Base-by-base conservation (phyloP, 2,113 vertebrate genomes). In the Leucosticte australis region DNA sequence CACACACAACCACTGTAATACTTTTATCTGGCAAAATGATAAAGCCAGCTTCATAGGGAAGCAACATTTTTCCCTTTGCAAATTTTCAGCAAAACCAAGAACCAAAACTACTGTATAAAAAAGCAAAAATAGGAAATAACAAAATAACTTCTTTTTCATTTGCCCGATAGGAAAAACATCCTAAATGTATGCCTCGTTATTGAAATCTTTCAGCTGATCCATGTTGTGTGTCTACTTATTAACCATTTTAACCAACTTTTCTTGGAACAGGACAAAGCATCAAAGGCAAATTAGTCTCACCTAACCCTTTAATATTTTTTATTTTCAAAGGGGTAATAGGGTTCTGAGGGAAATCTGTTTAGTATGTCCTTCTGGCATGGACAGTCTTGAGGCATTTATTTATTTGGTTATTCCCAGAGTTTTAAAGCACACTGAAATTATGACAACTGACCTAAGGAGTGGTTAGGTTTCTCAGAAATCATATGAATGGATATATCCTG, bases 221-320 rank as follows among this genome's bases (percentile, higher is more conserved):
- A 23, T 47, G 21, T n/a, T 81, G 18, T 80, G 47, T 83, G 62
- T 85, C 87, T 89, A 24, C 41, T 94, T 81, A 46, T 33, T 65
- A 60, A 83, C 15, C 17, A 55, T 86, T 84, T 49, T 24, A 89
- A 68, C 41, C 37, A 84, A 7, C 28, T 69, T 80, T 69, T 22
- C 41, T 62, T 27, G 57, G 23, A 55, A 60, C 13, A 64, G 27
- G 27, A 53, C 21, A 78, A 86, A 89, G 9, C 11, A 41, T 89
- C 41, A 95, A 89, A 74, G 35, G 23, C 9, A 91, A 92, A 82
- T 30, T 30, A 59, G 27, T 85, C 27, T 50, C 59, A 41, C n/a
- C 33, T 59, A 85, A 92, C 46, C 4, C 9, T 64, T 31, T 70
- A 50, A 50, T 4, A 23, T 65, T 75, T 94, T 74, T 80, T 90